Evolutionary conservation across 2,113 vertebrate species (phyloP).

Genomic region (Irena cyanogastra): DNA sequence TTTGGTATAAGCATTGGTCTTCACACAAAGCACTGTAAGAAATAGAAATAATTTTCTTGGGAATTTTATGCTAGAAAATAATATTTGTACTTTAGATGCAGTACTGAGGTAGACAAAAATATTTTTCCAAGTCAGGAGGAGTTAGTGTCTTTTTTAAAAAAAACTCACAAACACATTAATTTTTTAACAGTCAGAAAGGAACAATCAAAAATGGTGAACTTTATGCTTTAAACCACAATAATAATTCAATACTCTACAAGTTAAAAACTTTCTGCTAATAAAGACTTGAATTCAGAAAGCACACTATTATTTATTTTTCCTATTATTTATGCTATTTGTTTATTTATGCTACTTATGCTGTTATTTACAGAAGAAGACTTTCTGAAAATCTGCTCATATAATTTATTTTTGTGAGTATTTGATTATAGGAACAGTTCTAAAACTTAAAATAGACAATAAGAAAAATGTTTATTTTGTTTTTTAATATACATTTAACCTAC

Average conservation of each 20-base stretch:
- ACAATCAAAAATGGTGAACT: background rate
- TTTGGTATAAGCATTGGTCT: background rate
- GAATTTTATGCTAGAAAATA: background rate
- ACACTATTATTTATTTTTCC: background rate
- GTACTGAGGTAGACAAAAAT: background rate
- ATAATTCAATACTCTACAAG: background rate
- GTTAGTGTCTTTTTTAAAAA: background rate
- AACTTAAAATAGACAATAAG: background rate
- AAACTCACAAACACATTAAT: background rate
- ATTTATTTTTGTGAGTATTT: background rate
- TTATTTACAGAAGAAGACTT: background rate
- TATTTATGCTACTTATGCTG: background rate
- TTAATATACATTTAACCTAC: background rate
- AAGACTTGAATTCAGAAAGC: background rate
- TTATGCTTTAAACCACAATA: background rate
- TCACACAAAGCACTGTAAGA: background rate
- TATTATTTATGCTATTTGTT: background rate
- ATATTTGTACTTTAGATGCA: background rate
- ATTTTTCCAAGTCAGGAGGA: background rate
- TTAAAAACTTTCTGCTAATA: background rate
- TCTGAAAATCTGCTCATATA: background rate
- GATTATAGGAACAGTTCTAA: background rate
- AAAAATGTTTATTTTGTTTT: accelerated
- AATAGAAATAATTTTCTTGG: background rate
- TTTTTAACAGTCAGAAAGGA: background rate